Percentiles rank a stretch among this genome's conserved stretches.
phyloP scores from a whole-genome alignment of 2,113 vertebrate species.

The Dipodomys merriami region DNA sequence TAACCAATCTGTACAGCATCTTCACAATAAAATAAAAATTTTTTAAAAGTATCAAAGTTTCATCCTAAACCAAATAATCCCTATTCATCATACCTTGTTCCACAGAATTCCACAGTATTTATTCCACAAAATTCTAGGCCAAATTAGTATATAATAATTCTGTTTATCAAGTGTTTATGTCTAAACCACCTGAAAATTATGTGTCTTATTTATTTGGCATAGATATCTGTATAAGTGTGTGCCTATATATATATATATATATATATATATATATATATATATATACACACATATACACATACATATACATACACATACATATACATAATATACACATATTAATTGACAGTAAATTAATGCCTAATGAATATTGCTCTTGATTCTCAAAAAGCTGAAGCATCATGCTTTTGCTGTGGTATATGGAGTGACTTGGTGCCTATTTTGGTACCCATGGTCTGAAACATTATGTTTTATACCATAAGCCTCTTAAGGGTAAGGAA shows the following conservation, averaged over 20 bases:
- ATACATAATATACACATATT: neutral
- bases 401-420: neutral
- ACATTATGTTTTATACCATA: neutral
- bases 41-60: neutral
- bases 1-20: no score
- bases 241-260: no score
- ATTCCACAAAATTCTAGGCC: neutral
- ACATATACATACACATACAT: neutral
- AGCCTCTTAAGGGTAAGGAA: neutral
- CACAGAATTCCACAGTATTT: neutral
- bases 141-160: conserved; percentile 6
- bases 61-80: neutral
- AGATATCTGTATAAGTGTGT: no score
- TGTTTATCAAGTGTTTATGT: neutral
- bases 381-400: neutral
- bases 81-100: neutral
- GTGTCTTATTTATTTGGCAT: neutral
- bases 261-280: neutral
- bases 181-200: neutral
- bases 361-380: neutral
- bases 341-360: neutral
- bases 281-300: neutral
- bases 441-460: neutral
- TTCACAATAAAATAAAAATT: no score
- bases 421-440: neutral